These are phyloP conservation scores for Bergia sp. DNA, from an alignment of 92 coral and sea anemone genomes.

Conservation along the genomic window DNA sequence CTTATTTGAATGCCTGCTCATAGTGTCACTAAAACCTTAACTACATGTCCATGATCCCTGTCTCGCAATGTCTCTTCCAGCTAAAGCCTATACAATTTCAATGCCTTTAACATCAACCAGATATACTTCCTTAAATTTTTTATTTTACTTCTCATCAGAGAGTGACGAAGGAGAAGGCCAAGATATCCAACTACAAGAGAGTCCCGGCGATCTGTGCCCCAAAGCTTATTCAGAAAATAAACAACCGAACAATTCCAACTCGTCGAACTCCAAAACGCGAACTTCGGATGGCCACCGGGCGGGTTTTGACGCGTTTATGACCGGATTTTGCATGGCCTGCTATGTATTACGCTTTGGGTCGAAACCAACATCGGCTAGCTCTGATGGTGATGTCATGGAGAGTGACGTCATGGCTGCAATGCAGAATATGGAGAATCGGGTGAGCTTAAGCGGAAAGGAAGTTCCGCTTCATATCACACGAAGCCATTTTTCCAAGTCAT, in stretches of 20 bases:
- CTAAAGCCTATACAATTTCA: background rate
- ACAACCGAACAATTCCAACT: background rate
- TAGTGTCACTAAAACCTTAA: background rate
- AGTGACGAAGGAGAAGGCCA: background rate
- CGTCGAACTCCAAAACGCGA: constrained; percentile 42
- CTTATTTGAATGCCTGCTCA: background rate
- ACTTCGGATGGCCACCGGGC: constrained; percentile 92
- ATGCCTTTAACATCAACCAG: background rate
- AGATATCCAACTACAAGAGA: constrained; percentile 8
- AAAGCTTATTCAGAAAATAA: background rate
- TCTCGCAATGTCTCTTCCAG: background rate
- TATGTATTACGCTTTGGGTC: constrained; percentile 63
- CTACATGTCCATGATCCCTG: background rate
- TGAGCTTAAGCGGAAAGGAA: constrained; percentile 85
- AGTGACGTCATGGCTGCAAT: constrained; percentile 51
- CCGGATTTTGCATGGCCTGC: constrained; percentile 91
- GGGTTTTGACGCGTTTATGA: constrained; percentile 99
- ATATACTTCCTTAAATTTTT: no score
- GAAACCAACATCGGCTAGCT: constrained; percentile 1
- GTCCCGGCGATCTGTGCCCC: background rate
- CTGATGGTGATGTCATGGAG: constrained; percentile 11
- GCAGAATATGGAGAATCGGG: constrained; percentile 71
- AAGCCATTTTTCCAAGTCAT: constrained; percentile 86
- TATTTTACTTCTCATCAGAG: background rate
- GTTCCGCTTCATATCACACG: constrained; percentile 78